phyloP scores from a whole-genome alignment of 2,888 invertebrate species.

The Cryptocephalus primarius region DNA sequence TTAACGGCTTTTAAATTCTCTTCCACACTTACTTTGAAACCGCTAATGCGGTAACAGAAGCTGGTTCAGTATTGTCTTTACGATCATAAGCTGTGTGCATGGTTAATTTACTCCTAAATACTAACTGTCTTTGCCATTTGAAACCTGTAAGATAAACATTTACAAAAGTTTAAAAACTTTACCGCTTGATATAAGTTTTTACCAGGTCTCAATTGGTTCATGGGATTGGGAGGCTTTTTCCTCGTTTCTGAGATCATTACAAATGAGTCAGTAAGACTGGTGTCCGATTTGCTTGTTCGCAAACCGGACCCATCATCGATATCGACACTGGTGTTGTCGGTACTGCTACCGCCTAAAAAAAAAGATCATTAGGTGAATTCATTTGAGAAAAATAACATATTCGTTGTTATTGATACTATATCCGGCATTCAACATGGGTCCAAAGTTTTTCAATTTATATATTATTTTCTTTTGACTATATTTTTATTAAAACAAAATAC shows the following conservation, averaged over 20 bases:
- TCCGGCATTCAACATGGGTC: too few species aligned
- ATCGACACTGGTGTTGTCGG: conserved; percentile 34
- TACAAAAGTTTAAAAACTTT: conserved; percentile 1
- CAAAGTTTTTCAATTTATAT: too few species aligned
- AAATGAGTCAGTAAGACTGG: conserved; percentile 83
- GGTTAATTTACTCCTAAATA: conserved; percentile 88
- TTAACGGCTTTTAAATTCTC: too few species aligned
- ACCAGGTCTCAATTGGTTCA: conserved; percentile 33
- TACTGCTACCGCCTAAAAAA: conserved; percentile 43
- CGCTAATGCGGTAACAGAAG: conserved; percentile 88
- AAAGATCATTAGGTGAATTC: background rate
- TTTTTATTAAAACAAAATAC: too few species aligned
- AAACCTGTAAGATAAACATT: conserved; percentile 45
- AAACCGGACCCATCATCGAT: conserved; percentile 43
- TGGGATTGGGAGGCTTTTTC: conserved; percentile 32
- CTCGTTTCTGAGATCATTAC: conserved; percentile 61
- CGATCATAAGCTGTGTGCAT: conserved; percentile 97
- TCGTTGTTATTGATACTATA: too few species aligned
- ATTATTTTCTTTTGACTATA: too few species aligned
- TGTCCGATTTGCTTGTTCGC: conserved; percentile 81
- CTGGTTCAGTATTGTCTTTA: conserved; percentile 94
- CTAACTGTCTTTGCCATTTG: conserved; percentile 83
- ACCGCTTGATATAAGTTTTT: conserved; percentile 4
- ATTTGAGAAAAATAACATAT: too few species aligned
- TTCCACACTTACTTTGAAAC: conserved; percentile 58